Evolutionary conservation across 2,888 invertebrate species (phyloP).

Genomic region (Melinopterus prodromus): DNA sequence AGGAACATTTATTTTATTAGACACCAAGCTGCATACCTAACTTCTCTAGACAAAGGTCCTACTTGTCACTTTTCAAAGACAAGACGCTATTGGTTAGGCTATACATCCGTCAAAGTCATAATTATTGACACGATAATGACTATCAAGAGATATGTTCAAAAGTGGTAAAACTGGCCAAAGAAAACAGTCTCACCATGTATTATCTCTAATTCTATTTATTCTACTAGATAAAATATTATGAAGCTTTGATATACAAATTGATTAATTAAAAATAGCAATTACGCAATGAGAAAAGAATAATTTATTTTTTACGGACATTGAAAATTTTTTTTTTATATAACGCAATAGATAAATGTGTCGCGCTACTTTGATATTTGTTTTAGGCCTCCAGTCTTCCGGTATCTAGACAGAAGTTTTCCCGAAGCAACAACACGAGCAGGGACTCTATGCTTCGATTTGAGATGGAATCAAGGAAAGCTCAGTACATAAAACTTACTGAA

Average conservation of each 20-base stretch:
- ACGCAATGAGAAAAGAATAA: conserved; percentile 10
- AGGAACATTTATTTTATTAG: too few relatives aligned
- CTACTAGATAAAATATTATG: conserved; percentile 6
- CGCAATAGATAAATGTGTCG: too few relatives aligned
- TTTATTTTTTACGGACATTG: conserved; percentile 12
- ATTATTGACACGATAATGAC: conserved; percentile 4
- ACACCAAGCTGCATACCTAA: too few relatives aligned
- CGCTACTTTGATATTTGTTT: conserved; percentile 25
- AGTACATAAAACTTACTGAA: conserved; percentile 70
- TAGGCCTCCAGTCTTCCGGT: conserved; percentile 66
- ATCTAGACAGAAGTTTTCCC: conserved; percentile 67
- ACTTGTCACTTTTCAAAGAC: too few relatives aligned
- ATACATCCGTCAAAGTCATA: not conserved
- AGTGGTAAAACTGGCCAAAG: not conserved
- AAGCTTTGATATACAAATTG: not conserved
- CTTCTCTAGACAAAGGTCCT: too few relatives aligned
- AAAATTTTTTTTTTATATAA: too few relatives aligned
- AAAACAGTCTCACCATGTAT: not conserved
- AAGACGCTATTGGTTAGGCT: not conserved
- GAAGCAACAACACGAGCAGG: conserved; percentile 64
- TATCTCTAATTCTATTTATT: not conserved
- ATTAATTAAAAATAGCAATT: conserved; percentile 26
- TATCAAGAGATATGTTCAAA: not conserved
- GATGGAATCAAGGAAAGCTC: conserved; percentile 78
- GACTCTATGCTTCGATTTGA: conserved; percentile 81